phyloP scores from a whole-genome alignment of 2,888 invertebrate species.

The Lasioglossum zephyrum region DNA sequence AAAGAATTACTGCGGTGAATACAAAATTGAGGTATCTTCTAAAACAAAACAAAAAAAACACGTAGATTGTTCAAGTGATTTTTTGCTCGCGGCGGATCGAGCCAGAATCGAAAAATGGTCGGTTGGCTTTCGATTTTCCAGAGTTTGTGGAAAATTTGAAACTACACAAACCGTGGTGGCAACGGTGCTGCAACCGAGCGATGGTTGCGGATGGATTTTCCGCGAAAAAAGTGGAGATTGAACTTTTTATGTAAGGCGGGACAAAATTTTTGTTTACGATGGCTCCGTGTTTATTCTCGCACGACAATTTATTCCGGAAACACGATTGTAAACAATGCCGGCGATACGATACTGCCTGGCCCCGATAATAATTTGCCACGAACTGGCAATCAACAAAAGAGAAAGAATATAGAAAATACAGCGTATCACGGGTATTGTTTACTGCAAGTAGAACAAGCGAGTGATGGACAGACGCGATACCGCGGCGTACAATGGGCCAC shows the following conservation, averaged over 20 bases:
- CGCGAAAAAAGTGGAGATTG: background rate
- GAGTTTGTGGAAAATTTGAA: background rate
- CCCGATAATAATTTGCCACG: background rate
- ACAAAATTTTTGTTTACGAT: background rate
- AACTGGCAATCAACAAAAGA: constrained; percentile 3
- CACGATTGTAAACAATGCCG: background rate
- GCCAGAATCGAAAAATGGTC: background rate
- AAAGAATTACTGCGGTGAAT: background rate
- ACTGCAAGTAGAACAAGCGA: background rate
- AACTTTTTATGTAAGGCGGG: background rate
- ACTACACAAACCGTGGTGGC: background rate
- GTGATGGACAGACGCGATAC: constrained; percentile 9
- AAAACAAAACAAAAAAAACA: background rate
- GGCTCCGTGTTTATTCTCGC: background rate
- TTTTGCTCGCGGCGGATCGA: background rate
- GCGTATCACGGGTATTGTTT: constrained; percentile 1
- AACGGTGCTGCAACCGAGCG: background rate
- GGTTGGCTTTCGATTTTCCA: background rate
- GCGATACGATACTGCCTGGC: background rate
- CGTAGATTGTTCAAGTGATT: background rate
- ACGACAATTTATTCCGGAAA: background rate
- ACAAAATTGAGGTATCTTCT: background rate
- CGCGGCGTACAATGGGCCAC: background rate
- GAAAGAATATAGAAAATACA: background rate
- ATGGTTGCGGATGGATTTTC: background rate